Base-by-base conservation (phyloP, 2,888 invertebrate species). In the Amphimallon solstitiale region DNA sequence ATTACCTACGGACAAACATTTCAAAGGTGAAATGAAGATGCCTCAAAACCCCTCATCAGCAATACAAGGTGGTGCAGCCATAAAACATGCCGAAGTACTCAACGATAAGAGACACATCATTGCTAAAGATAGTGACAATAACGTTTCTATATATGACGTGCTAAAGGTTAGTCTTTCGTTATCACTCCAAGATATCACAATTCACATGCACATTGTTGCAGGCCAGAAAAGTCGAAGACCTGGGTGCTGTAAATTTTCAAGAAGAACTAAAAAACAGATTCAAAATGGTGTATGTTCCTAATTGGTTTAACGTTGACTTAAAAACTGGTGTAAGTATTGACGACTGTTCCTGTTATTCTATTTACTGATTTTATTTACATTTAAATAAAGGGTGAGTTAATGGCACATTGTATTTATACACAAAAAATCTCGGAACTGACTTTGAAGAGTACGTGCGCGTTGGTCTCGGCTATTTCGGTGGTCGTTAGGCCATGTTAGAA, bases 231-330 rank as follows among this genome's bases (percentile, higher is more conserved):
- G 87, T 95, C 5, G 94, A 97, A 82, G 96, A 97, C 80, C 87
- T 97, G 66, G 98, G 98, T 0, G 88, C 89, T 77, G 89, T 95
- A 1, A 94, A 97, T 80, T 96, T 93, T 82, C 96, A 98, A 70
- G 93, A 95, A 77, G 94, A 97, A 84, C 88, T 95, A 0, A 96
- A 97, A 80, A 93, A 93, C 77, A 85, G 94, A 68, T 94, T 93
- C 76, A 94, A 96, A 84, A 92, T 92, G 87, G 92, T 99, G 56
- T 97, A 93, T 81, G 97, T 99, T 76, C 98, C 99, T 23, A 97
- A 95, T 84, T 99, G 99, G 99, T 99, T 99, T 81, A 94, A 94
- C 72, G 97, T 98, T 46, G 99, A 99, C 84, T 88, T 99, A 49
- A 99, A 99, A 85, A 98, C 97, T 66, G 99, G 99, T 69, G 94